Evolutionary conservation across 2,797 vertebrate species (phyloP), one percentile per base, ranked within the genome.

Genomic region (Mergus octosetaceus): DNA sequence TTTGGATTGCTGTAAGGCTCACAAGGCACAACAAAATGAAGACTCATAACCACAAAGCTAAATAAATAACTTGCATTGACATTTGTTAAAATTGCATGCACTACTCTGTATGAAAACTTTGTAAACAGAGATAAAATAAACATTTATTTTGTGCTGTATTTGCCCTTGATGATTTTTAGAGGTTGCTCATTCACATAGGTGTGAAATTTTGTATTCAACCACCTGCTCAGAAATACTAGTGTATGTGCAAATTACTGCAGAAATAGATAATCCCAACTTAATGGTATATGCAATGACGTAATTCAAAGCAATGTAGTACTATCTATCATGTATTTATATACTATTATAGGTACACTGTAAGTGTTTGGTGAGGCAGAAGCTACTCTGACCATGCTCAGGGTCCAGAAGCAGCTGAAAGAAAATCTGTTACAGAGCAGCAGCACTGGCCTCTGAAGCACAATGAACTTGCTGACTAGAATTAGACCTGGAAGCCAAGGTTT

Each of bases 121-220:
- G 93, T 89, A 76, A 94, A 90, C 78, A 71, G 43, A 76, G n/a
- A 72, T 75, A 14, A 96, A 98, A 97, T 98, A 98, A 98, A 95
- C 66, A 36, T 93, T 95, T 97, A 93, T 95, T 97, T 96, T 96
- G 94, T 93, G 72, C 77, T 79, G 77, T 85, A 43, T 27, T 66
- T 20, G 18, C 70, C 61, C 47, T 36, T 74, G 53, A 32, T 45
- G 22, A 0, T 85, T 93, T 47, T 34, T 84, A 75, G 13, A 25
- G 24, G 22, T n/a, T 2, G 1, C 7, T 13, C 36, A 25, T 51
- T 51, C 49, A 7, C 27, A n/a, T 20, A 0, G 1, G 11, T 56
- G 43, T 68, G 38, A 43, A 65, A 43, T 57, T 28, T 10, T 38
- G 10, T 45, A 54, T 22, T 87, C 2, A 1, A 11, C 22, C 0